phyloP scores from a whole-genome alignment of 2,888 invertebrate genomes.

The Branchipolynoe longqiensis region DNA sequence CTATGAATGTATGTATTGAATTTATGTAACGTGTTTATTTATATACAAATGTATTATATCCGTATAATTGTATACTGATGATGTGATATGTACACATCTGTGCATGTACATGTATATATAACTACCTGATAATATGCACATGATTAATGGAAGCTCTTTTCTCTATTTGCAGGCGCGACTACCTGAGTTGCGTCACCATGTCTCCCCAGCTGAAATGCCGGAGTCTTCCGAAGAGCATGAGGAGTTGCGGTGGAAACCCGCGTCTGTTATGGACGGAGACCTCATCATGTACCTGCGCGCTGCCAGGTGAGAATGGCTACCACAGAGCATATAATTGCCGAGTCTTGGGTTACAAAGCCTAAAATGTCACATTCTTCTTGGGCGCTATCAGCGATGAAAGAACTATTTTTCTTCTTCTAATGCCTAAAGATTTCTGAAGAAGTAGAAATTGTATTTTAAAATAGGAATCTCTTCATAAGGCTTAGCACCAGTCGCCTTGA shows the following conservation, averaged over 20 bases:
- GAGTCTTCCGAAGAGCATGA: slow-evolving; percentile 85
- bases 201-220: slow-evolving; percentile 80
- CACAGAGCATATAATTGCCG: background rate
- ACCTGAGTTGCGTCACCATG: slow-evolving; percentile 84
- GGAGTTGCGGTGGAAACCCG: slow-evolving; percentile 96
- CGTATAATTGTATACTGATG: too few species aligned
- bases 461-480: too few species aligned
- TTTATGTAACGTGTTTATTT: background rate
- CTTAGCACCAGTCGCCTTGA: too few species aligned
- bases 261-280: slow-evolving; percentile 93
- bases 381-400: too few species aligned
- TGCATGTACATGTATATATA: background rate
- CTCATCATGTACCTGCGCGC: slow-evolving; percentile 98
- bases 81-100: background rate
- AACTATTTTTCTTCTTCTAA: too few species aligned
- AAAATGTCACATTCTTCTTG: too few species aligned
- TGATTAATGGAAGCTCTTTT: too few species aligned
- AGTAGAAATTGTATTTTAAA: too few species aligned
- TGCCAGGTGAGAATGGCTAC: slow-evolving; percentile 85
- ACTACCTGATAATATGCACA: background rate
- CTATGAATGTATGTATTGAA: background rate
- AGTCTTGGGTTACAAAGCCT: too few species aligned
- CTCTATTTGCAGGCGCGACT: slow-evolving; percentile 84
- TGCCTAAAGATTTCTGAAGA: too few species aligned
- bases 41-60: too few species aligned